Percentiles rank a stretch among this genome's conserved stretches.
phyloP scores from a whole-genome alignment of 2,888 invertebrate genomes.

The Cryptus viduatorius region DNA sequence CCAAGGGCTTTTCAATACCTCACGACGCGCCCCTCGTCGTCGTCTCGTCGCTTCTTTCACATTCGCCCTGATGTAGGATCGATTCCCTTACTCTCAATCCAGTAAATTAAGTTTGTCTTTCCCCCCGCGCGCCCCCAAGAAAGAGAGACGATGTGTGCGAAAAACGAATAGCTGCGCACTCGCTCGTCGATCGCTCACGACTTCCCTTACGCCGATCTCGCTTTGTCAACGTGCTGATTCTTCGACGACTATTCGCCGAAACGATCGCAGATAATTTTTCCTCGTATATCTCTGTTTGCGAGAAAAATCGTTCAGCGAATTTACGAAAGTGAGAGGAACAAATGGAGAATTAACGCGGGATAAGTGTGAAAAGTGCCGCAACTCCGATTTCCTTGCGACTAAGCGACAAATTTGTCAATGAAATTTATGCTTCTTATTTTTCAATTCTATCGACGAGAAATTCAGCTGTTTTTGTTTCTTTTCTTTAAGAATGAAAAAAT shows the following conservation, averaged over 20 bases:
- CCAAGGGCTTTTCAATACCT: constrained; percentile 64
- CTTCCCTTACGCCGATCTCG: constrained; percentile 30
- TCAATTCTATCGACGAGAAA: background rate
- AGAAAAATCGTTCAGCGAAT: constrained; percentile 54
- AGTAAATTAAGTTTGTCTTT: constrained; percentile 67
- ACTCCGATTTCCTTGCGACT: background rate
- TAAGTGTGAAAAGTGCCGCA: constrained; percentile 14
- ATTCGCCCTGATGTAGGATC: constrained; percentile 38
- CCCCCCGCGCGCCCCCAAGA: constrained; percentile 2
- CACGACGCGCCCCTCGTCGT: constrained; percentile 45
- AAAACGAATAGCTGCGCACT: constrained; percentile 57
- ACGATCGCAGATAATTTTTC: constrained; percentile 45
- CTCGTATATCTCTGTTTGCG: constrained; percentile 47
- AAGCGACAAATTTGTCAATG: background rate
- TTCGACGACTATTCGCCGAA: constrained; percentile 12
- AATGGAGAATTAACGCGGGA: constrained; percentile 35
- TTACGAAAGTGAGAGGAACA: constrained; percentile 21
- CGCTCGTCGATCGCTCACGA: constrained; percentile 39
- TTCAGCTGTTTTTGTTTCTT: background rate
- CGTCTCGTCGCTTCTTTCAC: constrained; percentile 51
- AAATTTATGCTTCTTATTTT: background rate
- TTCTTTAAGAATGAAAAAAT: background rate
- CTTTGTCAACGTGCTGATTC: constrained; percentile 53
- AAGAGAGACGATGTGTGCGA: constrained; percentile 15
- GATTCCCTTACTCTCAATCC: constrained; percentile 49